Conservation (phyloP, 2,113 vertebrate species). For the Sturnus vulgaris region DNA sequence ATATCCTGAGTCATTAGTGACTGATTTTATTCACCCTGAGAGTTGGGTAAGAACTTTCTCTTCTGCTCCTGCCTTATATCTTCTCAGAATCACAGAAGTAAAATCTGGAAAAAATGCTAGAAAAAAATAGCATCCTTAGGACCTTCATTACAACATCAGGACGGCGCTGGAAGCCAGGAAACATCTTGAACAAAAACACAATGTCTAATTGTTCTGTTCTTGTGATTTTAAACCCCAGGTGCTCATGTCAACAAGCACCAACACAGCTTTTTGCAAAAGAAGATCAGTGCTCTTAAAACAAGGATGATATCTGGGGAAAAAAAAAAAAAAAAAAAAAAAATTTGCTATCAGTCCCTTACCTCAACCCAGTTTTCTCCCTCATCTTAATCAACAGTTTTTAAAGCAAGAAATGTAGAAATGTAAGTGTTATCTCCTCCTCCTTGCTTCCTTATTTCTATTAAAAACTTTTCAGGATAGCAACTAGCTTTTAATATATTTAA, state of each 20-base stretch:
- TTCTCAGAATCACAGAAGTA: background rate
- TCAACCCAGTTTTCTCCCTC: background rate
- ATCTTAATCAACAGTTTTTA: background rate
- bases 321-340: background rate
- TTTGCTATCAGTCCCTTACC: background rate
- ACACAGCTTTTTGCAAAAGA: background rate
- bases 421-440: background rate
- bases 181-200: background rate
- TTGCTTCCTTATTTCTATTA: background rate
- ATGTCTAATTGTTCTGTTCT: background rate
- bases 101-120: background rate
- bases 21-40: background rate
- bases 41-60: accelerated
- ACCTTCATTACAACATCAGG: background rate
- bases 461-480: background rate
- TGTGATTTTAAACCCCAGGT: background rate
- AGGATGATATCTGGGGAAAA: background rate
- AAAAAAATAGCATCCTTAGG: background rate
- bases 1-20: background rate
- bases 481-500: background rate
- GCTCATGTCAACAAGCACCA: background rate
- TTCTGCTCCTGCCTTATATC: background rate
- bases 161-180: background rate
- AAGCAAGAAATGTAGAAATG: background rate
- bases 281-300: background rate